Evolutionary conservation across 2,113 vertebrate genomes (phyloP).

Genomic region (Thinocorus orbignyianus): DNA sequence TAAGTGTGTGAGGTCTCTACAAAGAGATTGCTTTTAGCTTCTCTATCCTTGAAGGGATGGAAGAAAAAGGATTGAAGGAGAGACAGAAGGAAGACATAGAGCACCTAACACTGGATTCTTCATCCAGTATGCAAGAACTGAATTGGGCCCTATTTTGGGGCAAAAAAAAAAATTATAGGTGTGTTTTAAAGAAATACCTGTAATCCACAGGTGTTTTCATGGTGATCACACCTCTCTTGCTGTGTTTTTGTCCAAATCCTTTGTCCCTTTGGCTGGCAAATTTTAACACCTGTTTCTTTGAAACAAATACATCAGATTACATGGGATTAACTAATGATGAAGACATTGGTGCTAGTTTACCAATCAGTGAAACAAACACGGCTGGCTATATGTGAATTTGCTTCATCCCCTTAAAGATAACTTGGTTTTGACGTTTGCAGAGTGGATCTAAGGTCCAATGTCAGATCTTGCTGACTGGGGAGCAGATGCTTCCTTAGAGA

Average conservation of each 20-base stretch:
- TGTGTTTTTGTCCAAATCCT: not conserved
- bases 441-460: not conserved
- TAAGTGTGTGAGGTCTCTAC: not conserved
- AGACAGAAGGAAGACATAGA: not conserved
- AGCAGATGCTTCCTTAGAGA: not conserved
- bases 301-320: not conserved
- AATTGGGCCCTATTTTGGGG: not conserved
- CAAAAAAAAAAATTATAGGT: not conserved
- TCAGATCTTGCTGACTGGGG: not conserved
- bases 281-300: not conserved
- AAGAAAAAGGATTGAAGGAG: not conserved
- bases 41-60: not conserved
- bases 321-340: not conserved
- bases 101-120: not conserved
- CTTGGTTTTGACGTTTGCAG: not conserved
- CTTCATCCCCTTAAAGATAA: not conserved
- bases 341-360: not conserved
- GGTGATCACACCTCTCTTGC: not conserved
- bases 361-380: not conserved
- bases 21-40: not conserved
- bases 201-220: too few species aligned
- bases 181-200: not conserved
- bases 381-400: not conserved
- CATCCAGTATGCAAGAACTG: not conserved
- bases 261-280: not conserved